phyloP scores from a whole-genome alignment of 2,888 invertebrate species.

The Mythimna lalbum region DNA sequence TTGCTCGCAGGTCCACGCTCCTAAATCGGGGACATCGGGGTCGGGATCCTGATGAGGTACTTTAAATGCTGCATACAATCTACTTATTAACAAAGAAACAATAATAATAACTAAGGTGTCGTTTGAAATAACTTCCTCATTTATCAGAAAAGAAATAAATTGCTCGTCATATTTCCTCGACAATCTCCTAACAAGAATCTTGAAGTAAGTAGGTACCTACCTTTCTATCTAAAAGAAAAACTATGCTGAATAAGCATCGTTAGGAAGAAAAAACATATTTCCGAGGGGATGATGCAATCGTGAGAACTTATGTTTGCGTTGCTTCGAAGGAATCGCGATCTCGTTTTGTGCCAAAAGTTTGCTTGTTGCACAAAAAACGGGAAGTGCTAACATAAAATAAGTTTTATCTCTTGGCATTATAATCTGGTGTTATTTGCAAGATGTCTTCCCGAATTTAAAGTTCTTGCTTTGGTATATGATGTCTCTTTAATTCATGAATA shows the following conservation, averaged over 20 bases:
- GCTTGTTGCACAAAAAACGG: neutral
- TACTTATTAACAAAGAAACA: neutral
- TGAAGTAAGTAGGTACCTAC: constrained; percentile 23
- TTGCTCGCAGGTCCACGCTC: too few relatives aligned
- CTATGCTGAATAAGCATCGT: constrained; percentile 49
- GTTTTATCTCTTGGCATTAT: neutral
- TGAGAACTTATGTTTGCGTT: constrained; percentile 19
- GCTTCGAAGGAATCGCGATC: constrained; percentile 20
- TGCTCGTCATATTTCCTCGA: neutral
- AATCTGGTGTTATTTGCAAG: neutral
- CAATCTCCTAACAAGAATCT: constrained; percentile 32
- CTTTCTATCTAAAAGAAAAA: constrained; percentile 12
- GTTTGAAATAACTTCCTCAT: neutral
- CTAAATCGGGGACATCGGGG: too few relatives aligned
- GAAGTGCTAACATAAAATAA: neutral
- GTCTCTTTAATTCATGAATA: too few relatives aligned
- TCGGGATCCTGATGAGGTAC: too few relatives aligned
- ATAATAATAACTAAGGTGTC: neutral
- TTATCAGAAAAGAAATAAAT: neutral
- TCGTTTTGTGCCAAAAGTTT: constrained; percentile 16
- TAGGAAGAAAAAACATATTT: constrained; percentile 33
- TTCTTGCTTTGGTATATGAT: neutral
- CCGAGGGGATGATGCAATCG: constrained; percentile 36
- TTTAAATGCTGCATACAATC: too few relatives aligned
- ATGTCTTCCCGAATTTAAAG: neutral